Percentiles rank a stretch among this genome's conserved stretches.
Conservation (phyloP, 2,797 vertebrate species). For the Anguilla pacifica region DNA sequence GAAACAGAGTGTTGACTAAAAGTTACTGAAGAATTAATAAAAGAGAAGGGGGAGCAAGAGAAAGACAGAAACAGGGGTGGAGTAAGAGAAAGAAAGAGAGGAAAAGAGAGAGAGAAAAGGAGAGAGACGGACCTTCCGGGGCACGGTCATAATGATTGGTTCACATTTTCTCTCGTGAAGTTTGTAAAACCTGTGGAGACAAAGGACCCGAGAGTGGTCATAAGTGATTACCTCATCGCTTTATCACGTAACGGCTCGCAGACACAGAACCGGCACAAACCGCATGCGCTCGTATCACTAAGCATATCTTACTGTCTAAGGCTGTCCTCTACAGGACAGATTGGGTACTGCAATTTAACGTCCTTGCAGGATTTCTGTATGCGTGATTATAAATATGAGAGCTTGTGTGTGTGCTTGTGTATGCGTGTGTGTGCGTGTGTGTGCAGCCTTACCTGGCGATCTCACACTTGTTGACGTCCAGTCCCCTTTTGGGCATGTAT, state of each 20-base stretch:
- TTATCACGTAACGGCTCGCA: background rate
- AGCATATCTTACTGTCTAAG: too few species aligned
- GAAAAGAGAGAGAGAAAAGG: background rate
- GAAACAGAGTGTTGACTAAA: background rate
- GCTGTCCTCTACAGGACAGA: slow-evolving; percentile 29
- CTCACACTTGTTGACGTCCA: slow-evolving; percentile 98
- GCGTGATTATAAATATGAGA: background rate
- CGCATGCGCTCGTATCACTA: too few species aligned
- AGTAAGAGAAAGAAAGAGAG: background rate
- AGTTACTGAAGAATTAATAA: background rate
- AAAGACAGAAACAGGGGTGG: background rate
- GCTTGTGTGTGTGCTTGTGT: background rate
- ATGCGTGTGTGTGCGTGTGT: background rate
- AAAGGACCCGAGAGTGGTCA: background rate
- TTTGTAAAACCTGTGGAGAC: slow-evolving; percentile 86
- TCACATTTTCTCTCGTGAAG: slow-evolving; percentile 90
- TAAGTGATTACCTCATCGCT: background rate
- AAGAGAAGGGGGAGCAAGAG: background rate
- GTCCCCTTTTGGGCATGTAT: slow-evolving; percentile 95
- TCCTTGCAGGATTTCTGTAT: background rate
- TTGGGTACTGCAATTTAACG: slow-evolving; percentile 14
- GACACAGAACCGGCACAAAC: too few species aligned
- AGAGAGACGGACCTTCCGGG: slow-evolving; percentile 78
- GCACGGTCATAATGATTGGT: slow-evolving; percentile 91
- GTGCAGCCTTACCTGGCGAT: slow-evolving; percentile 84